phyloP scores from a whole-genome alignment of 2,113 vertebrate genomes.

The Erpornis zantholeuca region DNA sequence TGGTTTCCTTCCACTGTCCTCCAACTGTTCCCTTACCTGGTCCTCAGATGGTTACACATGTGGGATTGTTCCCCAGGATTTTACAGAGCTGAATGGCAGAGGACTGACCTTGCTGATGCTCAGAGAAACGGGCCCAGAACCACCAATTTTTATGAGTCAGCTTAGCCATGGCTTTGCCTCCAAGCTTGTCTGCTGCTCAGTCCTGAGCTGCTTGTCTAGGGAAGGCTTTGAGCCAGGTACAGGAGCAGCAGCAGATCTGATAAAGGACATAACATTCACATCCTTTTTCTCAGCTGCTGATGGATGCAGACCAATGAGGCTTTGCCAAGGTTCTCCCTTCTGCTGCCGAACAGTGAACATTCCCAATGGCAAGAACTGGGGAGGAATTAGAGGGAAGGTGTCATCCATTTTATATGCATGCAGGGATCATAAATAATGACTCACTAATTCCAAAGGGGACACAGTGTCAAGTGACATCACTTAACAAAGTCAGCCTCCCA shows the following conservation, averaged over 20 bases:
- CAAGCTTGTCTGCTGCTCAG: neutral
- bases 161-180: neutral
- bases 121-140: neutral
- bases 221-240: neutral
- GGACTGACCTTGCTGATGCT: neutral
- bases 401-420: neutral
- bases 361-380: neutral
- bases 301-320: neutral
- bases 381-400: rapidly evolving
- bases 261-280: neutral
- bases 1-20: neutral
- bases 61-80: neutral
- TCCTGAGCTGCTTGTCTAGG: neutral
- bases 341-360: neutral
- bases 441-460: neutral
- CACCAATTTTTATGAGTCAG: neutral
- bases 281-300: neutral
- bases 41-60: neutral
- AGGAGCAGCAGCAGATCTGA: neutral
- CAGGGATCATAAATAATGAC: neutral
- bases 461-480: neutral
- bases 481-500: neutral
- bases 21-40: neutral
- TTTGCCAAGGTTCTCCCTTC: neutral
- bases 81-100: neutral